Evolutionary conservation across 2,888 invertebrate genomes (phyloP).

Genomic region (Netelia inedita): DNA sequence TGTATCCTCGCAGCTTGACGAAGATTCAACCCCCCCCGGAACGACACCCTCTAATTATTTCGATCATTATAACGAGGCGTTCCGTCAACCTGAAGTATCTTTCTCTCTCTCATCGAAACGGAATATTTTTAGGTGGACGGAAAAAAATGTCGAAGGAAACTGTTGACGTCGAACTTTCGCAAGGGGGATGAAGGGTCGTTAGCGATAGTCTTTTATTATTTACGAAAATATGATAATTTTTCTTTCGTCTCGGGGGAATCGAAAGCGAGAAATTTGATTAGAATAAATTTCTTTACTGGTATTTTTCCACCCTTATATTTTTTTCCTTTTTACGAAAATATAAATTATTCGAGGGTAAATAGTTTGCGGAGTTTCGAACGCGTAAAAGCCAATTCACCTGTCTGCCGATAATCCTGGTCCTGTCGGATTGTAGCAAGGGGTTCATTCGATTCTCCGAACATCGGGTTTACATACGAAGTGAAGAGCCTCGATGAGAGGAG

Average conservation of each 20-base stretch:
- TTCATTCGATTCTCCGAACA: slow-evolving; percentile 51
- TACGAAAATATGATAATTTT: background rate
- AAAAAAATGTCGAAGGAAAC: too few relatives aligned
- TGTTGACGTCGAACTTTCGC: too few relatives aligned
- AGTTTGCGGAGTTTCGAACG: slow-evolving; percentile 1
- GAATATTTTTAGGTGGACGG: background rate
- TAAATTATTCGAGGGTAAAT: slow-evolving; percentile 20
- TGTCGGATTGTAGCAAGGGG: slow-evolving; percentile 34
- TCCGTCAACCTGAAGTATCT: background rate
- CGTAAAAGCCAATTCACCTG: slow-evolving; percentile 32
- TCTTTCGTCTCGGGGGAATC: background rate
- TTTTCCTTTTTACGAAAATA: background rate
- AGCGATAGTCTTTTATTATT: too few relatives aligned
- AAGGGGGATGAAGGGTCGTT: too few relatives aligned
- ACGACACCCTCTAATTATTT: slow-evolving; percentile 48
- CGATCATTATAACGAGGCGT: slow-evolving; percentile 30
- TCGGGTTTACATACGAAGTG: slow-evolving; percentile 48
- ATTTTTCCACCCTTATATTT: background rate
- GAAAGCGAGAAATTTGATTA: background rate
- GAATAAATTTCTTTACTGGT: background rate
- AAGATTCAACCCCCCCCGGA: slow-evolving; percentile 1
- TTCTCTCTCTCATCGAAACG: background rate
- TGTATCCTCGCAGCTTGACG: background rate
- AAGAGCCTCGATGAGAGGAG: slow-evolving; percentile 14
- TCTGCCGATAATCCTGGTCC: slow-evolving; percentile 40